Percentiles rank a stretch among this genome's conserved stretches.
phyloP scores from a whole-genome alignment of 2,888 invertebrate species.

The Ennomos fuscantarius region DNA sequence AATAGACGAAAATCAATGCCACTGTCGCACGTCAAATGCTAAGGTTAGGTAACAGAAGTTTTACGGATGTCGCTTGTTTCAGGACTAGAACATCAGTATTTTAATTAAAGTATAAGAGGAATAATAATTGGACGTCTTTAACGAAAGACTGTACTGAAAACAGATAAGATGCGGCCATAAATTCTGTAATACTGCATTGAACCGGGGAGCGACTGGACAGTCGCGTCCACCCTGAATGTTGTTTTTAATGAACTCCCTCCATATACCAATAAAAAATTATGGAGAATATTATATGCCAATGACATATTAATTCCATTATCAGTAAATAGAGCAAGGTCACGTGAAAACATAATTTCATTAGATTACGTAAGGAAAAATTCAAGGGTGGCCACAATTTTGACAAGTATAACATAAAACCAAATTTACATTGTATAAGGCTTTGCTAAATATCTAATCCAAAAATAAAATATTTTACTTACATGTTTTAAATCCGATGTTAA shows the following conservation, averaged over 20 bases:
- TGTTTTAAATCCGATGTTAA: conserved; percentile 76
- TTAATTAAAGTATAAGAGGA: conserved; percentile 10
- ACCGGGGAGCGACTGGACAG: conserved; percentile 9
- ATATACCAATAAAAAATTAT: too few relatives aligned
- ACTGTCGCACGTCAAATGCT: conserved; percentile 42
- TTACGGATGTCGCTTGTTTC: conserved; percentile 38
- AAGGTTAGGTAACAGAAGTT: conserved; percentile 36
- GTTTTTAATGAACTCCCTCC: neutral
- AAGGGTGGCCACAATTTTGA: conserved; percentile 14
- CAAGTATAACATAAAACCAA: neutral
- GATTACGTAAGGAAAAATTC: conserved; percentile 76
- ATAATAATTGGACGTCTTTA: neutral
- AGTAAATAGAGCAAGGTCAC: conserved; percentile 76
- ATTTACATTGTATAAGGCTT: neutral
- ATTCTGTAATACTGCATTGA: conserved; percentile 37
- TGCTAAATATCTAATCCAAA: neutral
- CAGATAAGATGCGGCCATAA: conserved; percentile 11
- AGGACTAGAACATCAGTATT: conserved; percentile 24
- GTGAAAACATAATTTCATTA: conserved; percentile 78
- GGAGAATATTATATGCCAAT: too few relatives aligned
- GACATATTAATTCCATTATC: conserved; percentile 1
- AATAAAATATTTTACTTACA: conserved; percentile 62
- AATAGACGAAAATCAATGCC: conserved; percentile 57
- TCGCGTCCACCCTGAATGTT: conserved; percentile 1
- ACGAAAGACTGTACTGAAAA: neutral